Percentiles rank a stretch among this genome's conserved stretches.
Evolutionary conservation across 2,888 invertebrate genomes (phyloP).

Genomic region (Protonemura montana): DNA sequence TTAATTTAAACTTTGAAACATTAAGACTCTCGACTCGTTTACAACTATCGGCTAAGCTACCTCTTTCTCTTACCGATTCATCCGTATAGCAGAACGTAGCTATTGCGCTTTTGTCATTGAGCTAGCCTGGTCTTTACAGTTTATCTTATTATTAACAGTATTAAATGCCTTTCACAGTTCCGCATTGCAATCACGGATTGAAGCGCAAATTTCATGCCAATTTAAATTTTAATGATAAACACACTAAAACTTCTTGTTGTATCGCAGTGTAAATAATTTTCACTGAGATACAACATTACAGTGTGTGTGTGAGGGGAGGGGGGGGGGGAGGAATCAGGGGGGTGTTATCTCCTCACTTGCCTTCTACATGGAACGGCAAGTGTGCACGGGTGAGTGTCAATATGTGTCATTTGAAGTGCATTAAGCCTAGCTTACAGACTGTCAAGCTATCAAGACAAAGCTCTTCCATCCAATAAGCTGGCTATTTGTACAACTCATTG

Average conservation of each 20-base stretch:
- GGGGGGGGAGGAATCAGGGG: neutral
- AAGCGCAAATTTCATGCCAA: neutral
- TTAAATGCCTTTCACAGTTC: neutral
- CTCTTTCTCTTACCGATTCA: too few relatives aligned
- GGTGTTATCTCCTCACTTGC: neutral
- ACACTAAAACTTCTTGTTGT: neutral
- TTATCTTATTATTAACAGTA: neutral
- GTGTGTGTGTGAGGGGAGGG: too few relatives aligned
- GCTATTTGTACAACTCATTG: conserved; percentile 29
- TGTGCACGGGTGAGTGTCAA: neutral
- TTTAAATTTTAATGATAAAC: neutral
- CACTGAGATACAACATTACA: neutral
- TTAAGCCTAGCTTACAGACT: conserved; percentile 14
- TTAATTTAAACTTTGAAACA: too few relatives aligned
- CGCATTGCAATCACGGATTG: neutral
- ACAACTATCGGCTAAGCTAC: too few relatives aligned
- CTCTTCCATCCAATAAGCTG: conserved; percentile 32
- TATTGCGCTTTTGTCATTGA: too few relatives aligned
- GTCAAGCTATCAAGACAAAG: conserved; percentile 27
- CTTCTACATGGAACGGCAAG: neutral
- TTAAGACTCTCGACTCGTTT: too few relatives aligned
- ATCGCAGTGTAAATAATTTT: neutral
- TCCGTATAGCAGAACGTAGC: too few relatives aligned
- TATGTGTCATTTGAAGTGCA: conserved; percentile 16
- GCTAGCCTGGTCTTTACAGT: too few relatives aligned